Evolutionary conservation across 2,888 invertebrate genomes (phyloP), one percentile per base, ranked within the genome.

Genomic region (Drosophila dives): DNA sequence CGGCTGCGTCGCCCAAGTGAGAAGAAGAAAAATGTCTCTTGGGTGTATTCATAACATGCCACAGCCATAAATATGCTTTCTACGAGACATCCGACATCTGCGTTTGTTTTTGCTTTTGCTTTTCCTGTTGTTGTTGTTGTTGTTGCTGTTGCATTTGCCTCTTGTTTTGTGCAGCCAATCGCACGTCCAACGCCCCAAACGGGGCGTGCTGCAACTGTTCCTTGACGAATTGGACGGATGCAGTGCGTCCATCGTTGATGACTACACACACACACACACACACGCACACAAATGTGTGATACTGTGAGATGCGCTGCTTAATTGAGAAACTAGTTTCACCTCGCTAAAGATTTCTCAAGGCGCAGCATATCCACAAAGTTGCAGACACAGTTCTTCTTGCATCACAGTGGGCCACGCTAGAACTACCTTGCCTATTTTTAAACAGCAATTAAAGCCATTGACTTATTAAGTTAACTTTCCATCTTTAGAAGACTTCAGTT

Each of bases 151-250:
- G 38, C 32, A 61, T 48, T 36, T 38, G 29, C 17, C 51, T 56
- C 26, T 38, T 55, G 55, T 70, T 53, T 65, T 29, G 29, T n/a
- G 23, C 45, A 72, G 80, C 89, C 85, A 85, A 86, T 85, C 73
- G 80, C 76, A 71, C 77, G 55, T 58, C 51, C 70, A 74, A 63
- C 64, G 78, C 72, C 81, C 62, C 65, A 70, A 89, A 84, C 85
- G 82, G 89, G 89, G 86, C 88, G 85, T 85, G 79, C 83, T 53
- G 62, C 75, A 72, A 81, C 75, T 84, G 72, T 81, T 82, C 77
- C 86, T 90, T 86, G 90, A 86, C 86, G 90, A 86, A 87, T 90
- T 87, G 88, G 77, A 86, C 90, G 89, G 86, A 90, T 87, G 85
- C 87, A 80, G 71, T 80, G 81, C 85, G 80, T 85, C 81, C 63